phyloP scores from a whole-genome alignment of 2,888 invertebrate genomes.

The Platycheirus albimanus region DNA sequence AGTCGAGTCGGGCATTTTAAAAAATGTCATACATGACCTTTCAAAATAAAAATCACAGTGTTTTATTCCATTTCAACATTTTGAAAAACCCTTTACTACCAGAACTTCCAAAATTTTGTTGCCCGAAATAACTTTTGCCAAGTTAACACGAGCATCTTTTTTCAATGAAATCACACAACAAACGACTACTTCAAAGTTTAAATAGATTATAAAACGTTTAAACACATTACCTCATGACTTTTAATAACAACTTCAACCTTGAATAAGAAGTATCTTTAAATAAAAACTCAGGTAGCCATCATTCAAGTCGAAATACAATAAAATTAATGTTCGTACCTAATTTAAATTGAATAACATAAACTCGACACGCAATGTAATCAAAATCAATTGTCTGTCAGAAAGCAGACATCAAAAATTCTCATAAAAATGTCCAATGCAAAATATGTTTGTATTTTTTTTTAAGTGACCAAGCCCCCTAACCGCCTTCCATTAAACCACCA shows the following conservation, averaged over 20 bases:
- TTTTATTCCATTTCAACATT: too few relatives aligned
- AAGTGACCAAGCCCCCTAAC: neutral
- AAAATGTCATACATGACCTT: too few relatives aligned
- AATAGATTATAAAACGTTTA: too few relatives aligned
- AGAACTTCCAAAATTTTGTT: too few relatives aligned
- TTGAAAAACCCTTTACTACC: too few relatives aligned
- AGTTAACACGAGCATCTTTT: too few relatives aligned
- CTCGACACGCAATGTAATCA: conserved; percentile 60
- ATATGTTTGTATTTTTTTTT: conserved; percentile 13
- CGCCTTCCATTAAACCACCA: too few relatives aligned
- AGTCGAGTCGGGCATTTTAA: too few relatives aligned
- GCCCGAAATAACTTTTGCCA: too few relatives aligned
- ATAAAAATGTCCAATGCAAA: conserved; percentile 31
- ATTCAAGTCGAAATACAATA: neutral
- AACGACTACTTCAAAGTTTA: too few relatives aligned
- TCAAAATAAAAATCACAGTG: too few relatives aligned
- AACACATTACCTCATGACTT: neutral
- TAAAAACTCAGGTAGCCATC: neutral
- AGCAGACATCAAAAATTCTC: conserved; percentile 24
- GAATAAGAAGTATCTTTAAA: neutral
- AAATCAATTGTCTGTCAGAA: conserved; percentile 47
- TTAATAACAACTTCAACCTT: neutral
- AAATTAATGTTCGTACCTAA: neutral
- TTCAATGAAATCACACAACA: too few relatives aligned
- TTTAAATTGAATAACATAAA: neutral